Evolutionary conservation across 2,113 vertebrate species (phyloP), one percentile per base, ranked within the genome.

Genomic region (Meriones unguiculatus): DNA sequence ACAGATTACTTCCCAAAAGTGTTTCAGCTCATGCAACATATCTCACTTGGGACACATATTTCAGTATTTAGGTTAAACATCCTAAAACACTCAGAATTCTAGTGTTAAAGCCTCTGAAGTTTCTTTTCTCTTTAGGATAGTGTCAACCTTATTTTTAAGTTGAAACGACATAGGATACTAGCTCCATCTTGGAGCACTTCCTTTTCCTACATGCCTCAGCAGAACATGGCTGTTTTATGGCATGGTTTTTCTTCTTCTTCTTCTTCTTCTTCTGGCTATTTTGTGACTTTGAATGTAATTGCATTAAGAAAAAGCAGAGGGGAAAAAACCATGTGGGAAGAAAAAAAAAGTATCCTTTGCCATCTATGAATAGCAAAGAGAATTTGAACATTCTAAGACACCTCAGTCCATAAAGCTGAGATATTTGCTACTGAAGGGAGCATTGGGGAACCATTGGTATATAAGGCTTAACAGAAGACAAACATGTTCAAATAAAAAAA

Each of bases 51-150:
- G 11, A 24, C 38, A 92, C 13, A 81, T 4, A 86, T 35, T 4
- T 89, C 54, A 92, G 28, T 62, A 92, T 17, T 85, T 97, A 86
- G 22, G 4, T 93, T 86, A 92, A 94, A 81, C 7, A 81, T 76
- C 50, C 69, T 30, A 52, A 2, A 52, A 11, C 2, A 86, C 54
- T 2, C 13, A 52, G n/a, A 87, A 87, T 75, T 57, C 50, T 1
- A 75, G 59, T 30, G 9, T 77, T 70, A 91, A 94, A 86, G 35
- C 0, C 1, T 86, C 46, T 94, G 18, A 87, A 73, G 15, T 73
- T 67, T 28, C 80, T 35, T 92, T 75, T 41, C 30, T 5, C 30
- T 88, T 90, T 30, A 92, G 85, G 38, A 85, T 76, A 35, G 2
- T 88, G 41, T 30, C 54, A 84, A 73, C 14, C 57, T 57, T 57